These are phyloP conservation scores for Oreohelix idahoensis DNA, from an alignment of 1,140 invertebrate genomes.

Conservation along the genomic window DNA sequence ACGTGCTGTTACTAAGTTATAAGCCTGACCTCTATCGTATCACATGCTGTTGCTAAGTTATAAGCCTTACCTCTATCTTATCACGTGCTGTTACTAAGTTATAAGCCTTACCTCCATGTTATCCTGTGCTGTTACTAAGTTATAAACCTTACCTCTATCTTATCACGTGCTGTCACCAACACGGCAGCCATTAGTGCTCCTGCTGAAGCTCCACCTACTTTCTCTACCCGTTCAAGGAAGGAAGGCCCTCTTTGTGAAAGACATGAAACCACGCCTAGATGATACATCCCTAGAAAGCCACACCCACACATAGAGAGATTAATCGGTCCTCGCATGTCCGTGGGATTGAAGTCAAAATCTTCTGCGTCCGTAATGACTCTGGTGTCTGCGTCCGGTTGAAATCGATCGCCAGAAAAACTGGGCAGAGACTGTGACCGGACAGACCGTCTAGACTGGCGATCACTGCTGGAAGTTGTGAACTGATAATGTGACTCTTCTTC, in stretches of 20 bases:
- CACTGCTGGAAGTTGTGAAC: neutral
- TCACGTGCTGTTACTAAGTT: too few relatives aligned
- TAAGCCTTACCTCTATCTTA: too few relatives aligned
- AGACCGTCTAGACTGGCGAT: neutral
- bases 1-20: too few relatives aligned
- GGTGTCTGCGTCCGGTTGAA: constrained; percentile 15
- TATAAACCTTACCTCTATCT: constrained; percentile 62
- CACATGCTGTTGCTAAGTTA: too few relatives aligned
- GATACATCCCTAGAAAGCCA: constrained; percentile 68
- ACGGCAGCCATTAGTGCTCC: constrained; percentile 61
- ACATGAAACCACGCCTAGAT: constrained; percentile 61
- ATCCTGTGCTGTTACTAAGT: too few relatives aligned
- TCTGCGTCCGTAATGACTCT: constrained; percentile 27
- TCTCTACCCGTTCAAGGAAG: constrained; percentile 56
- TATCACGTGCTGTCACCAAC: constrained; percentile 53
- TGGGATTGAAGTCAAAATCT: constrained; percentile 18
- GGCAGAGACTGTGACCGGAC: constrained; percentile 12
- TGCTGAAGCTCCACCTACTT: constrained; percentile 63
- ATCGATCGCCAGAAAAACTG: neutral
- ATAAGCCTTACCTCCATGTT: too few relatives aligned
- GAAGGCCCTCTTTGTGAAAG: constrained; percentile 53
- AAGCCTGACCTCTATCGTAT: too few relatives aligned
- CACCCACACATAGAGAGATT: constrained; percentile 66
- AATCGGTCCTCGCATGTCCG: constrained; percentile 39
- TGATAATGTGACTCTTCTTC: constrained; percentile 7